Evolutionary conservation across 2,888 invertebrate species (phyloP), one percentile per base, ranked within the genome.

Genomic region (Leucophora obtusa): DNA sequence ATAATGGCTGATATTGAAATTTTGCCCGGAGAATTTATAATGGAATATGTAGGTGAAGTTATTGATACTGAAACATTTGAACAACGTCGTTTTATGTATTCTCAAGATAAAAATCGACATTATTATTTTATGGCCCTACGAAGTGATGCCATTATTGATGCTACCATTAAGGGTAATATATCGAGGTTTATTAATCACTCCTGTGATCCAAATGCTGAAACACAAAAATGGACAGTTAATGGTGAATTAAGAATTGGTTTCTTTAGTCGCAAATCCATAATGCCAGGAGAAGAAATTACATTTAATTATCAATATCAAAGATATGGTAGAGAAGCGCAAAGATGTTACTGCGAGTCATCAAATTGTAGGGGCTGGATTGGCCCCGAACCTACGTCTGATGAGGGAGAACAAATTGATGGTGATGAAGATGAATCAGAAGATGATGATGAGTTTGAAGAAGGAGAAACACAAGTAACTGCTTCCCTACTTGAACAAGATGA

Each of bases 41-140:
- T 99, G 94, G 99, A 99, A 89, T 99, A 99, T 89, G 96, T 99
- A 0, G 99, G 99, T 0, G 99, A 99, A 91, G 98, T 99, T 0
- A 92, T 99, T 9, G 96, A 97, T 89, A 95, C 95, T 62, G 94
- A 95, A 83, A 96, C 97, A 89, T 98, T 99, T 91, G 95, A 96
- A 87, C 93, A 94, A 70, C 93, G 99, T 8, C 96, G 97, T 0
- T 95, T 95, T 86, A 93, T 94, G 56, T 99, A 99, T 90, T 96
- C 97, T 0, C 94, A 95, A 84, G 96, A 96, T 78, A 96, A 97
- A 89, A 96, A 96, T 87, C 92, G 94, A 43, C 99, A 99, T 90
- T 97, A 97, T 89, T 99, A 99, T 90, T 98, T 99, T 89, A 99
- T 99, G 98, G 96, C 98, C 0, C 91, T 99, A 58, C 95, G 97